Percentiles rank a stretch among this genome's conserved stretches.
phyloP scores from a whole-genome alignment of 2,888 invertebrate genomes.

The Aphidius colemani region DNA sequence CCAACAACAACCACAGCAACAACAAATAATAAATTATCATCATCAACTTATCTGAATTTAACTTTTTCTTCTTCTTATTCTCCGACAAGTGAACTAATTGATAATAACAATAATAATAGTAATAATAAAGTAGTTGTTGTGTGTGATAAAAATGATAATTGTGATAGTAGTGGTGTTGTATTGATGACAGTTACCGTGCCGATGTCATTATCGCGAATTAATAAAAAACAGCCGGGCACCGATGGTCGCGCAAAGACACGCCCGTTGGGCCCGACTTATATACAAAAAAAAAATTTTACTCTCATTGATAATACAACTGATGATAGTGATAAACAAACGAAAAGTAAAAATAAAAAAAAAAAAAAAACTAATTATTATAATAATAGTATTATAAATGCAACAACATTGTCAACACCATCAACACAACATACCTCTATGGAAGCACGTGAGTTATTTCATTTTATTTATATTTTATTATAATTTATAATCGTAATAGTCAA shows the following conservation, averaged over 20 bases:
- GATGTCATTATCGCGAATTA: constrained; percentile 54
- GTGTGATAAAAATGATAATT: constrained; percentile 23
- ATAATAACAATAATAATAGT: constrained; percentile 13
- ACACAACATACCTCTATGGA: constrained; percentile 55
- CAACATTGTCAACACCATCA: constrained; percentile 29
- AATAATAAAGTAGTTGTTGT: constrained; percentile 2
- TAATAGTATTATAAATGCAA: constrained; percentile 31
- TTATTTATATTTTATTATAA: too few species aligned
- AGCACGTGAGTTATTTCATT: constrained; percentile 47
- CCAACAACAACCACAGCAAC: too few species aligned
- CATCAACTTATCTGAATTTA: not conserved
- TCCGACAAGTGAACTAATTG: not conserved
- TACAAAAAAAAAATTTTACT: not conserved
- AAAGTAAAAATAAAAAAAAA: not conserved
- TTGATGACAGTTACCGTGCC: constrained; percentile 51
- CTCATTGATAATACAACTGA: not conserved
- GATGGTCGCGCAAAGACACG: constrained; percentile 47
- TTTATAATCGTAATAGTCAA: too few species aligned
- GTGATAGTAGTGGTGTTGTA: constrained; percentile 39
- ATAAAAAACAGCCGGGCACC: constrained; percentile 50
- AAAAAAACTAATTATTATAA: not conserved
- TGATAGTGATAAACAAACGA: not conserved
- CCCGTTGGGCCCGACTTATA: constrained; percentile 36
- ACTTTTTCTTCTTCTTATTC: not conserved
- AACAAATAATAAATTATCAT: too few species aligned